A percentile compares a stretch with the other conserved stretches of the same genome.
These are phyloP conservation scores for Isurus oxyrinchus DNA, from an alignment of 2,113 vertebrate genomes.

Conservation along the genomic window DNA sequence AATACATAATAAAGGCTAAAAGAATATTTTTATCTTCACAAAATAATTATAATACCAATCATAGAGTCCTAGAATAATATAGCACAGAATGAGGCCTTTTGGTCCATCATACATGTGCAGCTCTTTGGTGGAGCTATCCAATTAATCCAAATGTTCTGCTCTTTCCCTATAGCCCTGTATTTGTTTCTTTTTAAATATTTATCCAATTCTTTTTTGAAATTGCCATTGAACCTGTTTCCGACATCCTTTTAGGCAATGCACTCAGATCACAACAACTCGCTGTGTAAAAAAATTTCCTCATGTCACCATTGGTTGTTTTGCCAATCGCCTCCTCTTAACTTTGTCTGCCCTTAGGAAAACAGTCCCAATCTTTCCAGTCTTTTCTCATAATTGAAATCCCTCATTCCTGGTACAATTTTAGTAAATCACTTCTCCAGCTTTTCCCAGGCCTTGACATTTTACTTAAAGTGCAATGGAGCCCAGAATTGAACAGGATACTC, in stretches of 20 bases:
- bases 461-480: too few species aligned
- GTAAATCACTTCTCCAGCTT: too few species aligned
- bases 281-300: neutral
- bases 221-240: neutral
- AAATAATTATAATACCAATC: neutral
- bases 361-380: too few species aligned
- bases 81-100: neutral
- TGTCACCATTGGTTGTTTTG: neutral
- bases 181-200: neutral
- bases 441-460: too few species aligned
- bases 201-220: neutral
- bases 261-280: neutral
- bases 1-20: neutral
- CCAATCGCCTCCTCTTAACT: too few species aligned
- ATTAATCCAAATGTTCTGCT: neutral
- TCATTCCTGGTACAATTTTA: too few species aligned
- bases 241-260: neutral
- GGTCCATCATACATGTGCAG: neutral
- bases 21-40: neutral
- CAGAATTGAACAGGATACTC: too few species aligned
- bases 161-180: neutral
- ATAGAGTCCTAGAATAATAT: neutral
- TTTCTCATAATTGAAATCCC: too few species aligned
- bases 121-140: neutral
- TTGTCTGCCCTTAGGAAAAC: too few species aligned